Conservation (phyloP, 2,888 invertebrate genomes). For the Nebria salina region DNA sequence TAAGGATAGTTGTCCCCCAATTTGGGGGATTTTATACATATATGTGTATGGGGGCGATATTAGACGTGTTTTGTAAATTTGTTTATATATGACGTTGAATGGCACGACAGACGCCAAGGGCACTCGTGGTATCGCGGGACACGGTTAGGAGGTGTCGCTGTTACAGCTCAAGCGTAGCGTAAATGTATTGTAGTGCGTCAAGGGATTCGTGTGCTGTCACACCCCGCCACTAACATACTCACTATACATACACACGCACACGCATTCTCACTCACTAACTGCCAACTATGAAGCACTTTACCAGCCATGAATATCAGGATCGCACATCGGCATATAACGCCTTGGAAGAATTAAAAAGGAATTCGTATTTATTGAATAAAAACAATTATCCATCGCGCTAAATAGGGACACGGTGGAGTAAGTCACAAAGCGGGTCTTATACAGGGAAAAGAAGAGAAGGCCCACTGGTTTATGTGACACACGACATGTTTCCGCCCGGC, state of each 20-base stretch:
- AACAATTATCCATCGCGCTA: no score
- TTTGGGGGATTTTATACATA: neutral
- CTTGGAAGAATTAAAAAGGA: no score
- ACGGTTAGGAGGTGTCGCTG: neutral
- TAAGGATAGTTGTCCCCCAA: neutral
- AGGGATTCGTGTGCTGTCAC: conserved; percentile 13
- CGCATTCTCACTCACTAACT: neutral
- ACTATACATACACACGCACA: neutral
- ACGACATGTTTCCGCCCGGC: neutral
- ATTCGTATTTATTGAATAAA: no score
- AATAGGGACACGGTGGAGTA: neutral
- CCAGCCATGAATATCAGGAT: no score
- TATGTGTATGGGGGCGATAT: neutral
- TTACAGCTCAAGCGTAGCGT: neutral
- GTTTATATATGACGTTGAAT: neutral
- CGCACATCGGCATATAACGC: no score
- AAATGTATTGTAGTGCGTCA: conserved; percentile 7
- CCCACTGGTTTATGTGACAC: neutral
- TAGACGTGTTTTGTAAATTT: neutral
- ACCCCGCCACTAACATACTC: neutral
- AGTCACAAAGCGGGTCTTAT: neutral
- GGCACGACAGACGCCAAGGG: neutral
- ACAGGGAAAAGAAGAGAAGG: no score
- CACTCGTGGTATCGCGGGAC: neutral
- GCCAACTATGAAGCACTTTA: no score